Conservation (phyloP, 2,888 invertebrate genomes). For the Tenthredo amoena region DNA sequence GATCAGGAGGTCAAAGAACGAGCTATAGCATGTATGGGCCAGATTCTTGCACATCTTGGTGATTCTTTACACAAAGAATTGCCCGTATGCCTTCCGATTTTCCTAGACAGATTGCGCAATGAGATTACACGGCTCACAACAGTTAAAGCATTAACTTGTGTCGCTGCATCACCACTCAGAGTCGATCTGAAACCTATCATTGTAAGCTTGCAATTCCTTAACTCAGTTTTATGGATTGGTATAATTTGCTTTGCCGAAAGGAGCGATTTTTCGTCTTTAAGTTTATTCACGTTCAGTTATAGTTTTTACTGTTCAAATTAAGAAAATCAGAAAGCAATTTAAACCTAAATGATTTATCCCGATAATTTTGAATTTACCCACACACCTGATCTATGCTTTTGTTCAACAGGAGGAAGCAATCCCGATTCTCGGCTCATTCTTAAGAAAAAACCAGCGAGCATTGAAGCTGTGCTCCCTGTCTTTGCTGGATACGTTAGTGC, state of each 20-base stretch:
- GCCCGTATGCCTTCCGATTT: conserved; percentile 93
- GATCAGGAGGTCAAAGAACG: conserved; percentile 99
- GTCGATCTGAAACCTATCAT: conserved; percentile 91
- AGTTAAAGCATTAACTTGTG: conserved; percentile 96
- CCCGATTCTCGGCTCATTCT: conserved; percentile 94
- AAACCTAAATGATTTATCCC: neutral
- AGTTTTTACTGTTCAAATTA: neutral
- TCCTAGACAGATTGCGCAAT: conserved; percentile 96
- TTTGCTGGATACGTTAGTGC: conserved; percentile 93
- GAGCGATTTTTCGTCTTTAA: neutral
- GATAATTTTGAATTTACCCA: neutral
- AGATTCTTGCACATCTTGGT: conserved; percentile 95
- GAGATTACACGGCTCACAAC: conserved; percentile 98
- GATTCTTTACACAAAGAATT: conserved; percentile 91
- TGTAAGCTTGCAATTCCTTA: conserved; percentile 77
- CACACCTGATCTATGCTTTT: conserved; percentile 37
- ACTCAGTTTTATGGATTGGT: neutral
- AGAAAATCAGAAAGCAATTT: neutral
- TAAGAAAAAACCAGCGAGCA: conserved; percentile 97
- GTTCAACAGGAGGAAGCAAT: conserved; percentile 87
- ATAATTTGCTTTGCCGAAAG: neutral
- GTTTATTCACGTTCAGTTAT: neutral
- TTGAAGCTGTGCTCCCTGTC: conserved; percentile 94
- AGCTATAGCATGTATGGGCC: conserved; percentile 98
- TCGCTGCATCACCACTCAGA: conserved; percentile 93